Conservation (phyloP, 2,113 vertebrate genomes). For the Hylia prasina region DNA sequence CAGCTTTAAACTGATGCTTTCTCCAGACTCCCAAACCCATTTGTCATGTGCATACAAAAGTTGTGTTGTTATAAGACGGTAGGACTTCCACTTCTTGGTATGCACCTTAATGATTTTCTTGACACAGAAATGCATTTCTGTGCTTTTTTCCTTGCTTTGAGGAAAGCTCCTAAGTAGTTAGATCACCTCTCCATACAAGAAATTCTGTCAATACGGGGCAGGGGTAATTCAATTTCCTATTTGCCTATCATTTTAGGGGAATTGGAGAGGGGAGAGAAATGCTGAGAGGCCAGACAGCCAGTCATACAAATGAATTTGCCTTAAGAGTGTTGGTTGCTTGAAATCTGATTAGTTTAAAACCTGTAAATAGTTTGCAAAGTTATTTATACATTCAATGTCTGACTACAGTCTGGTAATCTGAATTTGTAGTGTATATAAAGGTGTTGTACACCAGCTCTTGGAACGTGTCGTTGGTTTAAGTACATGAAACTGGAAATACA, state of each 20-base stretch:
- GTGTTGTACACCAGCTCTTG: constrained; percentile 40
- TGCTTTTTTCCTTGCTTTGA: background rate
- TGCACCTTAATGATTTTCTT: constrained; percentile 1
- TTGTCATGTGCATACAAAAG: constrained; percentile 21
- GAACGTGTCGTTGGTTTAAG: constrained; percentile 2
- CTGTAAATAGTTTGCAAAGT: constrained; percentile 61
- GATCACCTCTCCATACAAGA: background rate
- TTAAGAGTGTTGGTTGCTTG: constrained; percentile 46
- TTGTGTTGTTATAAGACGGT: background rate
- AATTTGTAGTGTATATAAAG: constrained; percentile 59
- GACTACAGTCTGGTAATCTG: constrained; percentile 15
- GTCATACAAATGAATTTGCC: constrained; percentile 39
- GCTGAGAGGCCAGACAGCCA: background rate
- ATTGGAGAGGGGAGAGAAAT: background rate
- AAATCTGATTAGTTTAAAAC: constrained; percentile 40
- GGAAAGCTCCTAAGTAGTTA: background rate
- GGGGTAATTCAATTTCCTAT: background rate
- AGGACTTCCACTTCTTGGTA: background rate
- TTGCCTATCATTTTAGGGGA: background rate
- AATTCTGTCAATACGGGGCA: background rate
- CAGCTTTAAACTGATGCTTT: constrained; percentile 52
- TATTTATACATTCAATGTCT: constrained; percentile 59
- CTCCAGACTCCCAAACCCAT: background rate
- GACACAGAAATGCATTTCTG: background rate
- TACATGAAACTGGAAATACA: background rate